Base-by-base conservation (phyloP, 2,888 invertebrate species). In the Andrena dorsata region DNA sequence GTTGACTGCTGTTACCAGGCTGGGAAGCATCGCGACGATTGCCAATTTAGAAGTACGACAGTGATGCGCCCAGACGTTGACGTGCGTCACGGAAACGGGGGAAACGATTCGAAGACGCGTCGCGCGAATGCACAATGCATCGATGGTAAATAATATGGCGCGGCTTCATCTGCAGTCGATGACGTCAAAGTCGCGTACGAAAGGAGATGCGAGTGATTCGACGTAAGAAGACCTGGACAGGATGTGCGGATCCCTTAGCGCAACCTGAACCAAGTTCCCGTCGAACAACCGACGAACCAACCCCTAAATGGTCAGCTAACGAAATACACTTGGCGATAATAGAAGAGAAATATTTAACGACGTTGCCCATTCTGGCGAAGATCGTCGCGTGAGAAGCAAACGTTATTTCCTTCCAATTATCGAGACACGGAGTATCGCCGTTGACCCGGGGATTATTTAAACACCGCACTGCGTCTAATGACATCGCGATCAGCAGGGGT, bases 71-170 rank as follows among this genome's bases (percentile, higher is more conserved):
- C 2, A 20, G 51, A 47, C 35, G n/a, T 84, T 41, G 28, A 28
- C 66, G 61, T 20, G 32, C 8, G 47, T 5, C 0, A 13, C 2
- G 13, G 26, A 23, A 41, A 61, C 16, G 53, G 10, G 47, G n/a
- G 26, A 13, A 53, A 63, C 13, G 32, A 65, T 69, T 63, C 6
- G 23, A 30, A 47, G 51, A 26, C 28, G 26, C 5, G 30, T 60
- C 60, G 41, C 20, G 49, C 70, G 35, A 86, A 74, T 51, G 63
- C 41, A 66, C 74, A 26, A 76, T 65, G 58, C 69, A 82, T 83
- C 72, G 76, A 73, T 51, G 20, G 71, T 81, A 81, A 87, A 87
- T 87, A 83, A 87, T 82, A 85, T 87, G 81, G 83, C 85, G 85
- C 64, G 84, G 76, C 53, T 76, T 80, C 74, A 72, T 56, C 86